Base-by-base conservation (phyloP, 2,797 vertebrate species). In the Rhinophrynus dorsalis region DNA sequence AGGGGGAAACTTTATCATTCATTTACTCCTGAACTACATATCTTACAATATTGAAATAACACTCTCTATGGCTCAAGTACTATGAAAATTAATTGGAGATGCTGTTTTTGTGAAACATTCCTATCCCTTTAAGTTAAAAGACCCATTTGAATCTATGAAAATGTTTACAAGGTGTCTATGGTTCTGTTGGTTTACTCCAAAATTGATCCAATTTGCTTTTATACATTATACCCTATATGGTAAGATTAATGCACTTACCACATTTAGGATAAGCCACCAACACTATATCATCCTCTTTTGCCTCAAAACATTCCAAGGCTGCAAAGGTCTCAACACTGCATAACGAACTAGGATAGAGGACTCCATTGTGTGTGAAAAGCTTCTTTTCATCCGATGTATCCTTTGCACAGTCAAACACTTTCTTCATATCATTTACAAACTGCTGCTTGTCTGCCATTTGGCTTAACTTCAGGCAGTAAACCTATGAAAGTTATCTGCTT, bases 261-360 rank as follows among this genome's bases (percentile, higher is more conserved):
- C 85, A 88, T 83, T 93, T 93, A 48, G 91, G 90, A 54, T 91
- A 92, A 1, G 84, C 85, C 44, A 81, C 84, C 52, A 92, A 76
- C 80, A 93, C 56, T 60, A 92, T 2, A 71, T 93, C 85, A 0
- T 90, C 78, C 0, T 54, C 75, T 26, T 88, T 73, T 20, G 84
- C 83, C 66, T 83, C 62, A 51, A 93, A 55, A 15, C 27, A 42
- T 27, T 82, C 77, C 67, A 91, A 37, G 40, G 82, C 80, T 74
- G 77, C 80, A 17, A 92, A n/a, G 45, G 85, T 64, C 0, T 88
- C 80, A 12, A 69, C 79, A 0, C 82, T 88, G 29, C 79, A 84
- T 62, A 90, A 0, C 26, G 81, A 0, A 9, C 1, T 0, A 0
- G 87, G 86, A 44, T 88, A 91, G 38, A 90, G 57, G 18, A 90